Percentiles rank a stretch among this genome's conserved stretches.
These are phyloP conservation scores for Phalloptychus januarius DNA, from an alignment of 2,797 vertebrate genomes.

Conservation along the genomic window DNA sequence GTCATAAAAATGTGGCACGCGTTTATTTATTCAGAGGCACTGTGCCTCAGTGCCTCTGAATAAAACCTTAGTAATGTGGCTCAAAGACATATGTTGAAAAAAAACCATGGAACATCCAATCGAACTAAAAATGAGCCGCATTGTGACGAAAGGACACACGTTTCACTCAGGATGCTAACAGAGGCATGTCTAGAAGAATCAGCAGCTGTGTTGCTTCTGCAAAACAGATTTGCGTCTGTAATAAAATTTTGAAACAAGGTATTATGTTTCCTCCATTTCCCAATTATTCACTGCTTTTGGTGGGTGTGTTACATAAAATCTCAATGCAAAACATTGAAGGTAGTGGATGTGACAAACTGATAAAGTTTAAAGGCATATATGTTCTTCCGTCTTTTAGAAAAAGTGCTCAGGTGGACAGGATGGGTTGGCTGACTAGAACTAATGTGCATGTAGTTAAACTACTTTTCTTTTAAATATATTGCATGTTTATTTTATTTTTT, in stretches of 20 bases:
- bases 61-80: not conserved
- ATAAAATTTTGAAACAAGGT: not conserved
- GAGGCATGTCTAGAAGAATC: not conserved
- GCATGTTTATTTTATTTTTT: slow-evolving; percentile 53
- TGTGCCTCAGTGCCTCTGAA: not conserved
- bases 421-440: slow-evolving; percentile 37
- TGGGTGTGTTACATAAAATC: not conserved
- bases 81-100: not conserved
- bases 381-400: not conserved
- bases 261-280: not conserved
- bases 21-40: not conserved
- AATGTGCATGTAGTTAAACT: slow-evolving; percentile 40
- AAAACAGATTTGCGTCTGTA: not conserved
- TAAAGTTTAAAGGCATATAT: not conserved
- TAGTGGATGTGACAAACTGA: not conserved
- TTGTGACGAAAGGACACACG: not conserved
- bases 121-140: not conserved
- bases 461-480: slow-evolving; percentile 49
- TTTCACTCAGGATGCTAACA: not conserved
- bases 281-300: not conserved
- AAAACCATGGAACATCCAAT: not conserved
- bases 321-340: not conserved
- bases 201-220: not conserved
- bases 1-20: not conserved
- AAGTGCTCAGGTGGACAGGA: slow-evolving; percentile 22